Conservation (phyloP, 2,888 invertebrate species). For the Amiota mariae region DNA sequence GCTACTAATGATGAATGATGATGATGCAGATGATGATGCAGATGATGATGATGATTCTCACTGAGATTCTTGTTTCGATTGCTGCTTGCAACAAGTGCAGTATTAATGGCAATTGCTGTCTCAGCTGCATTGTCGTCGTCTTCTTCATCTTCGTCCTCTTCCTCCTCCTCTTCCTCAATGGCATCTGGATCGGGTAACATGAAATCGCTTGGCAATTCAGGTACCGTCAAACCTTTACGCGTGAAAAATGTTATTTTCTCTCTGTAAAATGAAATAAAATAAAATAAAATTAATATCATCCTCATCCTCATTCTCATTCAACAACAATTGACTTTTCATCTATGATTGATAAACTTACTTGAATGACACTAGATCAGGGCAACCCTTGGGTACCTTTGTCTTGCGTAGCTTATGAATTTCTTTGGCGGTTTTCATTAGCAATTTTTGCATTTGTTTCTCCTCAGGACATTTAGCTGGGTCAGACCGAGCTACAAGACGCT, state of each 20-base stretch:
- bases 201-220: conserved; percentile 81
- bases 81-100: conserved; percentile 71
- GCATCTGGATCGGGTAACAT: conserved; percentile 73
- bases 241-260: conserved; percentile 98
- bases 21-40: conserved; percentile 43
- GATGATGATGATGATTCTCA: conserved; percentile 57
- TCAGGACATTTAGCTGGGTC: conserved; percentile 72
- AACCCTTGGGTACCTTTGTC: conserved; percentile 88
- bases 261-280: conserved; percentile 78
- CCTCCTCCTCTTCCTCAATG: conserved; percentile 68
- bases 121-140: conserved; percentile 66
- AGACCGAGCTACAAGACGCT: conserved; percentile 77
- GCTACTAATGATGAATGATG: conserved; percentile 31
- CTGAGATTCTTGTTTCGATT: conserved; percentile 72
- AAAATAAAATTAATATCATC: too few species aligned
- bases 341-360: conserved; percentile 79
- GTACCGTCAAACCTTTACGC: conserved; percentile 83
- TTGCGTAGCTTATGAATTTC: conserved; percentile 93
- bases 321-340: background rate
- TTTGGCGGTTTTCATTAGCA: conserved; percentile 89
- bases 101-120: conserved; percentile 70
- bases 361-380: conserved; percentile 93
- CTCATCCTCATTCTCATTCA: too few species aligned
- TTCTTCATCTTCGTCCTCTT: conserved; percentile 61
- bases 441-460: conserved; percentile 81